Evolutionary conservation across 1,140 invertebrate genomes (phyloP), one percentile per base, ranked within the genome.

Genomic region (Plectrocnemia conspersa): DNA sequence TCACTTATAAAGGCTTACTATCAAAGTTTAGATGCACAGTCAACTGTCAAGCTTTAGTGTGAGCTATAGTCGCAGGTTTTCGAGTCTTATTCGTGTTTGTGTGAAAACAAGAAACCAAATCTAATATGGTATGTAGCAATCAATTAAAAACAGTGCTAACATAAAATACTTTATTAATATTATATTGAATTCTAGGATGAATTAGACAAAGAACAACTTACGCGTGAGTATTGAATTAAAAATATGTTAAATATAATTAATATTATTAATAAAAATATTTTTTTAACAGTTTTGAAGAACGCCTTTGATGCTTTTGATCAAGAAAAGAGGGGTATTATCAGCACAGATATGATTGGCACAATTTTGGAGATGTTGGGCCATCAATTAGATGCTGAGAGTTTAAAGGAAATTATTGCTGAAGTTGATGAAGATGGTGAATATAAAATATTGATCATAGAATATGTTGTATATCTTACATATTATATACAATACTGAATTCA

Each of bases 221-320:
- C 70, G 65, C 71, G 78, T 80, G 68, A 67, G 73, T 64, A 27
- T 55, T 45, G 11, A 11, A 40, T 48, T 29, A 2, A 10, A 16
- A 18, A 15, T 16, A 23, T 6, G 2, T 24, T 3, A 18, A 23
- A 24, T 24, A 18, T 5, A 3, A 25, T 3, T 10, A 11, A 24
- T 53, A 25, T 33, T 29, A 23, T 40, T 42, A 3, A 7, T 19
- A 5, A 3, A 18, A 9, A 3, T 45, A 40, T 44, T 3, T 53
- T 54, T 38, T 54, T 54, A 47, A 19, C 65, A 88, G 86, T 88
- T 72, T 72, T 88, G 49, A 80, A 82, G 55, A 85, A 84, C 63
- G 86, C 85, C 11, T 90, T 90, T 69, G 81, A 85, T 62, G 86
- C 87, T 32, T 90, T 90, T 65, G 88, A 90, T 65, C 80, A 82